These are phyloP conservation scores for Falco punctatus DNA, from an alignment of 2,113 vertebrate species.

Conservation along the genomic window DNA sequence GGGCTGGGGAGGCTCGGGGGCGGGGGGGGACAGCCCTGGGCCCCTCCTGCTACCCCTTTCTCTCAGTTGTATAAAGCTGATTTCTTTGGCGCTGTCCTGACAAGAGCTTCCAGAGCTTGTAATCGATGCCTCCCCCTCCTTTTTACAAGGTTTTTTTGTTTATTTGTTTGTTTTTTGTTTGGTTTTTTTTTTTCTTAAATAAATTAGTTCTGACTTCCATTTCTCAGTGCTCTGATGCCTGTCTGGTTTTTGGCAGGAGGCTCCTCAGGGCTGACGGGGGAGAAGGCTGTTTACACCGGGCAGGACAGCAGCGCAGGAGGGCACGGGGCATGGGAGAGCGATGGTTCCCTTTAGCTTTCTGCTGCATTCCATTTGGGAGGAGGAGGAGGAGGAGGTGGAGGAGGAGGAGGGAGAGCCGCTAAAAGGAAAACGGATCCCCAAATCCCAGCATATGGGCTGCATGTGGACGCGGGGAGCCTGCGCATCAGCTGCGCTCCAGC, in stretches of 20 bases:
- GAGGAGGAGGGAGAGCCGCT: neutral
- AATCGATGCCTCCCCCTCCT: conserved; percentile 36
- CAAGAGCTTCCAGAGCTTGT: conserved; percentile 74
- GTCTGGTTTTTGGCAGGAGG: neutral
- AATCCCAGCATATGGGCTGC: neutral
- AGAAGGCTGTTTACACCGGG: neutral
- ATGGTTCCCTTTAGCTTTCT: neutral
- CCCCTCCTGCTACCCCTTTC: neutral
- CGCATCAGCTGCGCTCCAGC: neutral
- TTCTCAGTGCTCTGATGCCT: neutral
- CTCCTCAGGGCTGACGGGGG: neutral
- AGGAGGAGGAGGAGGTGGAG: neutral
- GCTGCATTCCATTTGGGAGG: neutral
- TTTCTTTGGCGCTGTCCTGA: conserved; percentile 29
- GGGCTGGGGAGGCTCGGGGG: neutral
- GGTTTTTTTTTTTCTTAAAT: conserved; percentile 40
- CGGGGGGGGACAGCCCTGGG: neutral
- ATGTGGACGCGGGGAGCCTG: neutral
- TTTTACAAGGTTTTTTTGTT: conserved; percentile 8
- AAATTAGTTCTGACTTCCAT: conserved; percentile 66
- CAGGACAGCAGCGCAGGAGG: neutral
- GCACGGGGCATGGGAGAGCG: fast-evolving
- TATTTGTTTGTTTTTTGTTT: neutral
- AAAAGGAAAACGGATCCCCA: neutral
- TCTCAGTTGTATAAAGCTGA: conserved; percentile 21